Evolutionary conservation across 1,140 invertebrate species (phyloP), one percentile per base, ranked within the genome.

Genomic region (Macrotrachela quadricornifera): DNA sequence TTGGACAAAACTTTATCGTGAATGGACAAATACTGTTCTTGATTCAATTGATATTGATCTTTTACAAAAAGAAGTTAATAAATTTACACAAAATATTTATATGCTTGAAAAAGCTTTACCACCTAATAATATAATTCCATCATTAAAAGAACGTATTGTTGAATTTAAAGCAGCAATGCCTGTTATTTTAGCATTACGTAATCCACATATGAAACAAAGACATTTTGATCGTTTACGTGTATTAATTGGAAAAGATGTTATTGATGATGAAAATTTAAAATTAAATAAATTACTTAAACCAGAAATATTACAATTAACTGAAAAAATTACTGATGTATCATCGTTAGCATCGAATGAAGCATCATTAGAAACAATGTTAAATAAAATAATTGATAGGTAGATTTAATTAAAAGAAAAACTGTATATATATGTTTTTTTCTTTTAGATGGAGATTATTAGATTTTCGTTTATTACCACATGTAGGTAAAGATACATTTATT

Each of bases 341-440:
- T 78, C 77, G 0, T 79, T 81, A 58, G 84, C 83, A 1, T 83
- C 79, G 59, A 83, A 83, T 18, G 85, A 88, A 65, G 78, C 78
- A 17, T 78, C 77, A 8, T 70, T 87, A 1, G 83, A 86, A 67
- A 65, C 68, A 0, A 74, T 86, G 64, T 64, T 87, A 1, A 79
- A 79, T 57, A 83, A 80, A 70, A 79, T 79, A 56, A 30, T 57
- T 63, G 64, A 64, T 66, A 50, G 21, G 21, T 30, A 30, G 8
- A n/a, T n/a, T n/a, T n/a, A n/a, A n/a, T n/a, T n/a, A n/a, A n/a
- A n/a, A n/a, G n/a, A n/a, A n/a, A n/a, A n/a, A n/a, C n/a, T n/a
- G n/a, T n/a, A n/a, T n/a, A n/a, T n/a, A n/a, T n/a, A n/a, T n/a
- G n/a, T n/a, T n/a, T n/a, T 30, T 30, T 8, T 30, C 2, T 30